Conservation (phyloP, 2,888 invertebrate species). For the Eulithis testata region DNA sequence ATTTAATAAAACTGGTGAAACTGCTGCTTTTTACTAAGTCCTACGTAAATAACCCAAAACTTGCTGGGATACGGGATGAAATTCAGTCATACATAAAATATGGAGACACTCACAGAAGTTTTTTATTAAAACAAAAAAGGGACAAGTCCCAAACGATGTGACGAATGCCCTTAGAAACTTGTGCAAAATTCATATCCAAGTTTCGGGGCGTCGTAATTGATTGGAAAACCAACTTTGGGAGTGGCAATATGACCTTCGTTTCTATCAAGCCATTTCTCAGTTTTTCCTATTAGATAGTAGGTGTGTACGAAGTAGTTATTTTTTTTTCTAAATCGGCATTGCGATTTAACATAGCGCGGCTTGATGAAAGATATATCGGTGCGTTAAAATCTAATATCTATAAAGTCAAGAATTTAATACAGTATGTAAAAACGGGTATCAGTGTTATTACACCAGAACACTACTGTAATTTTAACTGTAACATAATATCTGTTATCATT, state of each 20-base stretch:
- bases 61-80: slow-evolving; percentile 24
- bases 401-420: too few species aligned
- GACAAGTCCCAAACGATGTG: slow-evolving; percentile 41
- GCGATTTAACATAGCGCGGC: too few species aligned
- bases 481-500: too few species aligned
- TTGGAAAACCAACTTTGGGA: slow-evolving; percentile 42
- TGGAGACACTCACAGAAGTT: slow-evolving; percentile 41
- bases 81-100: slow-evolving; percentile 42
- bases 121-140: slow-evolving; percentile 43
- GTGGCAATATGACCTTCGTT: slow-evolving; percentile 27
- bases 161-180: slow-evolving; percentile 38
- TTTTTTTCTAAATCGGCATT: too few species aligned
- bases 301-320: too few species aligned
- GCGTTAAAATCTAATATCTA: too few species aligned
- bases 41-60: slow-evolving; percentile 22
- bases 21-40: slow-evolving; percentile 12
- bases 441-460: too few species aligned
- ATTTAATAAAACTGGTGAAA: slow-evolving; percentile 16
- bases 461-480: too few species aligned
- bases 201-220: slow-evolving; percentile 47
- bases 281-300: too few species aligned
- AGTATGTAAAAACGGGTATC: too few species aligned
- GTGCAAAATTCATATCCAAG: slow-evolving; percentile 41
- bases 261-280: slow-evolving; percentile 10
- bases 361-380: too few species aligned